A percentile compares a stretch with the other conserved stretches of the same genome.
Conservation (phyloP, 2,888 invertebrate species). For the Diarsia dahlii region DNA sequence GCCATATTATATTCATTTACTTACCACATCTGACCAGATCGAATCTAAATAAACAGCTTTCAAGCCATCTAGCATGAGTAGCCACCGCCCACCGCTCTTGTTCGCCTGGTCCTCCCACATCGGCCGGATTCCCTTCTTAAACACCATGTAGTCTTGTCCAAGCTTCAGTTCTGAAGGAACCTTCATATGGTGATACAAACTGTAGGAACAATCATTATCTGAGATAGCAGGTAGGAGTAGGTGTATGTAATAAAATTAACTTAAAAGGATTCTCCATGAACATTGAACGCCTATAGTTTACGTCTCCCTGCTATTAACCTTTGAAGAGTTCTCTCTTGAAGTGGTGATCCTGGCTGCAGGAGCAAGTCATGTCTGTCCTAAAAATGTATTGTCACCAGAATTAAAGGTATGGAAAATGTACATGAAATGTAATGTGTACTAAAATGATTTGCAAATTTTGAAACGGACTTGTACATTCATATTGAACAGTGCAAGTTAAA, state of each 20-base stretch:
- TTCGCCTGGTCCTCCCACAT: constrained; percentile 98
- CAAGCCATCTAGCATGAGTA: constrained; percentile 94
- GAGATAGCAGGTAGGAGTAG: not conserved
- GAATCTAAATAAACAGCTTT: constrained; percentile 92
- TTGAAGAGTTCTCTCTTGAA: not conserved
- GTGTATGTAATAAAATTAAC: not conserved
- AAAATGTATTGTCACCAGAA: no score
- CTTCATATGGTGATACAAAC: constrained; percentile 97
- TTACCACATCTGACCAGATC: constrained; percentile 95
- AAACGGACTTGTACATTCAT: no score
- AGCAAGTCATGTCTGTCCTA: no score
- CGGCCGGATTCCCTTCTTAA: constrained; percentile 95
- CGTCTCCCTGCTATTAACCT: not conserved
- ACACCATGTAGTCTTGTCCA: constrained; percentile 95
- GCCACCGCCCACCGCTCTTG: constrained; percentile 96
- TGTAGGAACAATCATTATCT: constrained; percentile 77
- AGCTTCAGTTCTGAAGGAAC: constrained; percentile 94
- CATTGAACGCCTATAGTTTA: not conserved
- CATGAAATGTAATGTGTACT: no score
- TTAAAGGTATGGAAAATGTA: no score
- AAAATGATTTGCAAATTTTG: no score
- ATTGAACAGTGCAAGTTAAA: no score
- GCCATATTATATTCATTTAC: constrained; percentile 71
- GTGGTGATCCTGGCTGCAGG: not conserved
- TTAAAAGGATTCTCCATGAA: not conserved